Evolutionary conservation across 2,113 vertebrate species (phyloP).

Genomic region (Panthera uncia): DNA sequence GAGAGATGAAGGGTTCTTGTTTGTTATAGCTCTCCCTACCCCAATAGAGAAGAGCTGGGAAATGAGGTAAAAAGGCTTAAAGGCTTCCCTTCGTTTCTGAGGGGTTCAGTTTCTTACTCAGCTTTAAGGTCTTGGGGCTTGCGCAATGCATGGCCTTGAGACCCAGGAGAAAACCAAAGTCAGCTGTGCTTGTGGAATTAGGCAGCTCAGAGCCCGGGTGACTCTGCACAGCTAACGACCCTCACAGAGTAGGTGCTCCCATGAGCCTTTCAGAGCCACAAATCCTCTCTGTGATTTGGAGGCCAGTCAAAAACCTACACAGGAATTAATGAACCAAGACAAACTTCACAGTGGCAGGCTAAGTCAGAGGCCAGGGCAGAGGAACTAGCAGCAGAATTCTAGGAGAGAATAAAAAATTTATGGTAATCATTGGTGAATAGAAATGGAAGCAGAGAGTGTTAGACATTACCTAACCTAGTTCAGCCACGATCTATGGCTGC

Average conservation of each 20-base stretch:
- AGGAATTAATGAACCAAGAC: conserved; percentile 53
- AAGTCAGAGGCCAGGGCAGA: conserved; percentile 17
- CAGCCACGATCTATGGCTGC: background rate
- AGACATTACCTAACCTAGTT: background rate
- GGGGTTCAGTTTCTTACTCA: background rate
- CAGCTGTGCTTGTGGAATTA: background rate
- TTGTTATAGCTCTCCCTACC: background rate
- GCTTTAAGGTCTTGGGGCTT: background rate
- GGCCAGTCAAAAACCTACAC: conserved; percentile 12
- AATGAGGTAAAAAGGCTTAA: conserved; percentile 25
- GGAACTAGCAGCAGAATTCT: background rate
- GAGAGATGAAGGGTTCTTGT: conserved; percentile 5
- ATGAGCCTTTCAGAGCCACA: background rate
- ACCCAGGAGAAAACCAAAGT: background rate
- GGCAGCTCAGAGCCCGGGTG: background rate
- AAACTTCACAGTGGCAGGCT: background rate
- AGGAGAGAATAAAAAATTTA: background rate
- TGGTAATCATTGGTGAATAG: conserved; percentile 5
- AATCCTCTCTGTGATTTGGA: background rate
- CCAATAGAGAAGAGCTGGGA: conserved; percentile 21
- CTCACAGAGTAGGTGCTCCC: background rate
- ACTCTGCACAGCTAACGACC: background rate
- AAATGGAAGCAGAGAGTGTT: background rate
- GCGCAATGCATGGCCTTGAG: background rate
- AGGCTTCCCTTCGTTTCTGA: background rate